Conservation (phyloP, 37 sponge, comb jelly and placozoan species). For the Oopsacas minuta region DNA sequence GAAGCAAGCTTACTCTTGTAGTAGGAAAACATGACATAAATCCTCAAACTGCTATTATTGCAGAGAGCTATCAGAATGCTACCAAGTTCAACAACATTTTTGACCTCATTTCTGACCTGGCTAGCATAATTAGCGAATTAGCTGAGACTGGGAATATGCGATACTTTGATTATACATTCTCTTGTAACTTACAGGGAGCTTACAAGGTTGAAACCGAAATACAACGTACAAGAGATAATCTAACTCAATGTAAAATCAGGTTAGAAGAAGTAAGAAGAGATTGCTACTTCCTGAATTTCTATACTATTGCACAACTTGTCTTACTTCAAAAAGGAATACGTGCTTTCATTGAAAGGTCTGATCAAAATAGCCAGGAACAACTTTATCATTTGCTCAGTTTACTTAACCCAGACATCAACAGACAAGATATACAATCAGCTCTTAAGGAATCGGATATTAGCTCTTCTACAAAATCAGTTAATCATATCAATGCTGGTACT, state of each 20-base stretch:
- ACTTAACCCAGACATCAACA: background rate
- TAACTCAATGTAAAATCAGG: background rate
- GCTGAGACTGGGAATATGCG: background rate
- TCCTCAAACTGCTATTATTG: too few species aligned
- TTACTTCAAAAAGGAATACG: background rate
- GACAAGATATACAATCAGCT: background rate
- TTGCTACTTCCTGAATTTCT: background rate
- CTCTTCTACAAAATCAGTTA: background rate
- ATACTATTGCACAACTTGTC: background rate
- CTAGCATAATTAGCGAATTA: background rate
- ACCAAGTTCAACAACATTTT: background rate
- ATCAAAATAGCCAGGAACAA: background rate
- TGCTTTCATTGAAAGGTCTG: background rate
- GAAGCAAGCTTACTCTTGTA: background rate
- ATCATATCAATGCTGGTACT: background rate
- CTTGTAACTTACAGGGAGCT: background rate
- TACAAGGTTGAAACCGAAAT: background rate
- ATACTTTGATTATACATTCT: background rate
- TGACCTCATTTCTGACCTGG: background rate
- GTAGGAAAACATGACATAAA: background rate
- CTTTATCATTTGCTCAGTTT: slow-evolving; percentile 13
- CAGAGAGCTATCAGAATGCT: background rate
- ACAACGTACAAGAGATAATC: background rate
- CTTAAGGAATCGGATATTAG: background rate
- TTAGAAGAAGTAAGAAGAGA: background rate